Evolutionary conservation across 1,140 invertebrate species (phyloP), one percentile per base, ranked within the genome.

Genomic region (Prorops nasuta): DNA sequence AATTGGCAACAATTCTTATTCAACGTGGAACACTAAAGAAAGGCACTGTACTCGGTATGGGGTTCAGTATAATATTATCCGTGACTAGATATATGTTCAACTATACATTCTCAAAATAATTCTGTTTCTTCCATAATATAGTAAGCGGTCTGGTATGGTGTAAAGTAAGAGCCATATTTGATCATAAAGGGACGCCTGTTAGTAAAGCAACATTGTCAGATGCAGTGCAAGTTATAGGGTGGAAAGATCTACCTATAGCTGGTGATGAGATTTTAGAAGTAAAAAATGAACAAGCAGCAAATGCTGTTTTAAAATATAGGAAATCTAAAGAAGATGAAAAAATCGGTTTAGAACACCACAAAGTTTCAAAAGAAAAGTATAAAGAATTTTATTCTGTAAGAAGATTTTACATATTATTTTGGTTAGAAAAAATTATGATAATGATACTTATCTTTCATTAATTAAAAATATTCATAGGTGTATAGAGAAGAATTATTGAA

Each of bases 191-290:
- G 0, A 71, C 81, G 20, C 60, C 80, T 0, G 41, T 98, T 8
- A 68, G 79, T 6, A 70, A 85, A 64, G 94, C 90, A 0, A 75
- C 80, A 8, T 92, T 95, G 0, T 84, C 90, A 0, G 87, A 86
- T 3, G 91, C 96, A 1, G 91, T 91, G 3, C 87, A 94, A 72
- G 84, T 98, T 18, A 82, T 91, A 28, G 94, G 94, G 12, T 98
- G 94, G 94, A 82, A 83, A 55, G 85, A 89, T 28, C 70, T 98
- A 46, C 96, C 96, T 0, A 67, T 83, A 14, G 90, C 93, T 37
- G 96, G 96, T 0, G 92, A 96, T 60, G 76, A 86, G 48, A 84
- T 97, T 32, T 69, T 96, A 6, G 86, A 98, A 81, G 91, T 96
- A 3, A 79, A 84, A 39, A 82, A 77, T 17, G 91, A 95, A 77